phyloP scores from a whole-genome alignment of 2,797 vertebrate genomes.

The Galaxias olidus region DNA sequence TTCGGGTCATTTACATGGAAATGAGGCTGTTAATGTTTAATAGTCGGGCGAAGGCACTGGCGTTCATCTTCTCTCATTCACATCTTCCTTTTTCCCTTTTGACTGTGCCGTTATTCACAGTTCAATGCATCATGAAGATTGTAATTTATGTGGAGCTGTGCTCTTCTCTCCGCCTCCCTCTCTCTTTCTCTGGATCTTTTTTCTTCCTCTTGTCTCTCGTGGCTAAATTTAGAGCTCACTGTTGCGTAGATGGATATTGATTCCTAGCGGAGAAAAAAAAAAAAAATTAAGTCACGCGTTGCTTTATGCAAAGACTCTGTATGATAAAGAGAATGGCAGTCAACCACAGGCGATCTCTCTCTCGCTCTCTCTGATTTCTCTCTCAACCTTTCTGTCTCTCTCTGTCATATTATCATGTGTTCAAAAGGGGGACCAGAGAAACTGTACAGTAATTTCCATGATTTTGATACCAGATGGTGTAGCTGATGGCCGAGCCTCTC shows the following conservation, averaged over 20 bases:
- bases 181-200: conserved; percentile 33
- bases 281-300: conserved; percentile 56
- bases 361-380: conserved; percentile 29
- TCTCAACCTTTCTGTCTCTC: conserved; percentile 36
- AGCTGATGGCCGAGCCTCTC: conserved; percentile 65
- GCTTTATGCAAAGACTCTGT: conserved; percentile 77
- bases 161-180: conserved; percentile 66
- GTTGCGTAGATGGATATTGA: conserved; percentile 86
- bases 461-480: conserved; percentile 75
- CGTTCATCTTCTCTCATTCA: conserved; percentile 63
- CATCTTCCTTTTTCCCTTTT: conserved; percentile 72
- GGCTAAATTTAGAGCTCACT: conserved; percentile 92
- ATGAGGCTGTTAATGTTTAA: conserved; percentile 86
- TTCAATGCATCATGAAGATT: conserved; percentile 90
- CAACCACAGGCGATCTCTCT: conserved; percentile 58
- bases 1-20: conserved; percentile 83
- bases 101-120: conserved; percentile 82
- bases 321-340: conserved; percentile 67
- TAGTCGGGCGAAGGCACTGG: conserved; percentile 72
- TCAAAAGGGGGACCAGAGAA: conserved; percentile 67
- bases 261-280: conserved; percentile 76
- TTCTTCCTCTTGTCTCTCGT: conserved; percentile 63
- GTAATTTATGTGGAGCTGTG: conserved; percentile 92
- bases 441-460: conserved; percentile 61
- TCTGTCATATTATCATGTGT: conserved; percentile 40